Percentiles rank a stretch among this genome's conserved stretches.
Evolutionary conservation across 1,140 invertebrate genomes (phyloP).

Genomic region (Zaprionus kolodkinae): DNA sequence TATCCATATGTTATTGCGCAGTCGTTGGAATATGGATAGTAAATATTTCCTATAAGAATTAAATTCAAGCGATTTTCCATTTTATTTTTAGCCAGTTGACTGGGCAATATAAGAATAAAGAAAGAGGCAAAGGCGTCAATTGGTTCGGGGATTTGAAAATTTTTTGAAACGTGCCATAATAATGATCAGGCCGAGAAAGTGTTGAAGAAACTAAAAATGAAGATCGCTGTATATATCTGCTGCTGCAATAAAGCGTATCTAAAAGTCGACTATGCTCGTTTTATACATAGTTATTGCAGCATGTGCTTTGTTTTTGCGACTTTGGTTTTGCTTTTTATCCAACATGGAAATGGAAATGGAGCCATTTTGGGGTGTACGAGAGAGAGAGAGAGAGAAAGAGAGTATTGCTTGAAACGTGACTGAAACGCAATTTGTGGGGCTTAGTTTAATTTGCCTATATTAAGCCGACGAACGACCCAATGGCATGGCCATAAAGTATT

Average conservation of each 20-base stretch:
- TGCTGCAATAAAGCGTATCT: slow-evolving; percentile 12
- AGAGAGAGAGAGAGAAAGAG: too few species aligned
- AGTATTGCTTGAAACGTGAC: slow-evolving; percentile 67
- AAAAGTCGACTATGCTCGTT: not conserved
- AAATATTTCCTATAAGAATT: not conserved
- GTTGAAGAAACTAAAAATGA: not conserved
- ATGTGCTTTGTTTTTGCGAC: slow-evolving; percentile 60
- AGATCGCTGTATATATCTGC: not conserved
- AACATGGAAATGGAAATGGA: slow-evolving; percentile 62
- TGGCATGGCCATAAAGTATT: slow-evolving; percentile 51
- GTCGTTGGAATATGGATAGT: not conserved
- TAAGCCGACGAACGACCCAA: slow-evolving; percentile 45
- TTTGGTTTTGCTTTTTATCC: slow-evolving; percentile 52
- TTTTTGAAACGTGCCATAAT: slow-evolving; percentile 16
- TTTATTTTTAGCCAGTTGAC: slow-evolving; percentile 10
- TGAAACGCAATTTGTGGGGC: slow-evolving; percentile 72
- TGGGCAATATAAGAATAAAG: not conserved
- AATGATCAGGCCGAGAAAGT: slow-evolving; percentile 15
- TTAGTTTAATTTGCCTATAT: slow-evolving; percentile 81
- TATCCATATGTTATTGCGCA: not conserved
- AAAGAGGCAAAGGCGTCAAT: slow-evolving; percentile 3
- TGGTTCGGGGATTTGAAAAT: not conserved
- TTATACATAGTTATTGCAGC: slow-evolving; percentile 55
- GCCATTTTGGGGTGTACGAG: slow-evolving; percentile 50
- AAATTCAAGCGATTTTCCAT: not conserved